Base-by-base conservation (phyloP, 2,113 vertebrate species). In the Mus pahari region DNA sequence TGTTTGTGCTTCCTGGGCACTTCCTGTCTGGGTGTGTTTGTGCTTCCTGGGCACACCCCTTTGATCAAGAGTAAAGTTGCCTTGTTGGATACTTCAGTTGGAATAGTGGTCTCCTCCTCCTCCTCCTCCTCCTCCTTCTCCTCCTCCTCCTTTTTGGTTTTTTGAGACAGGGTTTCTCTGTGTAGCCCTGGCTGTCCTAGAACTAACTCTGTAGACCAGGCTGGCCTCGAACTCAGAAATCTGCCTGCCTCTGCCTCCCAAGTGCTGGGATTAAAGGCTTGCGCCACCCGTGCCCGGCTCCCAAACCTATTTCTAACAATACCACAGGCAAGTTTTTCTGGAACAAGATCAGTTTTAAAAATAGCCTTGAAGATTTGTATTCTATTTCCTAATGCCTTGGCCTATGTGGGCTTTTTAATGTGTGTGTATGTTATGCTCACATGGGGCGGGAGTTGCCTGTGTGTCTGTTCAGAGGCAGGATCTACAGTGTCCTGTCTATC, bases 301-400 rank as follows among this genome's bases (percentile, higher is more conserved):
- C 48, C 31, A 22, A 36, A 53, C 78, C n/a, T 58, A 81, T n/a
- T 58, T n/a, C 77, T 58, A 58, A 81, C 53, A 58, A 58, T 81
- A 58, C 19, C 50, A 60, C 17, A 48, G 48, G 45, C 50, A 77
- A 86, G 53, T 22, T 88, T 95, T 81, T 89, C 82, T 68, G 86
- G 77, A 82, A 26, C 45, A 94, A 91, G 39, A 68, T 86, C 36
- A 60, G 20, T 60, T 58, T 53, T 82, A 82, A 39, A 1, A 70
- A 71, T 60, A 75, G 31, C 86, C 42, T 77, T 86, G 2, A 28
- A 68, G 36, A 90, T 2, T 68, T 79, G 5, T 39, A 48, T 28
- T 86, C n/a, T 60, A 74, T 87, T 36, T 73, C 86, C 50, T 10
- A 78, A 73, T 66, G 36, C 77, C 86, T 96, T 92, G 64, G 16